Evolutionary conservation across 2,113 vertebrate genomes (phyloP).

Genomic region (Hippocampus mohnikei): DNA sequence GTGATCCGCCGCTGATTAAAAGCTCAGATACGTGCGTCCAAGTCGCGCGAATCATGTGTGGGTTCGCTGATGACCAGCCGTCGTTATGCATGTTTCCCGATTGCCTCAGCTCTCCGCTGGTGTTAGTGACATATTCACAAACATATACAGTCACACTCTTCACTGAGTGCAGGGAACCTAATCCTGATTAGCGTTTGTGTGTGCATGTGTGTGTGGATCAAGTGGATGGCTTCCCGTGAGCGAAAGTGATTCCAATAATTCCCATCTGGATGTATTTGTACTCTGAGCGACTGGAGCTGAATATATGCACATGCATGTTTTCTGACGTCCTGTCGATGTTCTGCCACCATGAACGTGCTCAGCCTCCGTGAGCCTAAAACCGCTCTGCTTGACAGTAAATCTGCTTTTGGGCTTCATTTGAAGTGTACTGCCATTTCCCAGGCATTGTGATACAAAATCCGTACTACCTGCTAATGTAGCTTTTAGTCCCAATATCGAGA

Average conservation of each 20-base stretch:
- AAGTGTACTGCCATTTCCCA: conserved; percentile 35
- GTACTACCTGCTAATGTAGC: conserved; percentile 54
- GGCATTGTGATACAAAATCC: conserved; percentile 44
- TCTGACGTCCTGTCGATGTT: conserved; percentile 21
- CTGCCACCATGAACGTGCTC: conserved; percentile 8
- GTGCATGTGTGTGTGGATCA: conserved; percentile 40
- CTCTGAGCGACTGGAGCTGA: conserved; percentile 23
- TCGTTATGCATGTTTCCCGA: conserved; percentile 46
- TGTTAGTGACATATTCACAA: conserved; percentile 45
- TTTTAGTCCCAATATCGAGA: conserved; percentile 53
- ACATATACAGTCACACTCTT: conserved; percentile 23
- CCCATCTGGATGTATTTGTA: conserved; percentile 68
- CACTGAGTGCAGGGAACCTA: conserved; percentile 51
- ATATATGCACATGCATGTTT: conserved; percentile 29
- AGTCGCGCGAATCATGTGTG: conserved; percentile 50
- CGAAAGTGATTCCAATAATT: conserved; percentile 54
- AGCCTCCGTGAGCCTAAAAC: conserved; percentile 17
- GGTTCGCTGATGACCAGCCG: conserved; percentile 44
- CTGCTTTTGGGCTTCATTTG: conserved; percentile 30
- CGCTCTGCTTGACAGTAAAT: conserved; percentile 22
- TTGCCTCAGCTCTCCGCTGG: conserved; percentile 38
- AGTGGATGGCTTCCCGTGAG: conserved; percentile 52
- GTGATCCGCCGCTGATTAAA: conserved; percentile 62
- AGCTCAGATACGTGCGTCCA: conserved; percentile 52
- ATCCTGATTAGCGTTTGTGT: conserved; percentile 59